These are phyloP conservation scores for Pandemis corylana DNA, from an alignment of 2,888 invertebrate species.

Conservation along the genomic window DNA sequence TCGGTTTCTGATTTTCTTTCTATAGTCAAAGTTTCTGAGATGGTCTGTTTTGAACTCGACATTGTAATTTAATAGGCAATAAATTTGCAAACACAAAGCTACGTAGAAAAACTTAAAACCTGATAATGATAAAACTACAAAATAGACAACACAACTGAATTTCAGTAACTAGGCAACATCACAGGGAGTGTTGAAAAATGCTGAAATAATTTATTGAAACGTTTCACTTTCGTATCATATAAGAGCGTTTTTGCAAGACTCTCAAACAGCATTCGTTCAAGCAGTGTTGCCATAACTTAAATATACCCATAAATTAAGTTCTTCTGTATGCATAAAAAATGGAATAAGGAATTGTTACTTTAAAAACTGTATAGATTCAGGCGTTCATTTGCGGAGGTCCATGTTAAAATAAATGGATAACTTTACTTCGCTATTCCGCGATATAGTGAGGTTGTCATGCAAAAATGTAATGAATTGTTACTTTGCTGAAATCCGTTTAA, in stretches of 20 bases:
- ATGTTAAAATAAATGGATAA: too few species aligned
- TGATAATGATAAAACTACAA: neutral
- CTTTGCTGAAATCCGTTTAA: too few species aligned
- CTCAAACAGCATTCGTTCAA: constrained; percentile 1
- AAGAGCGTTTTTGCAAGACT: constrained; percentile 4
- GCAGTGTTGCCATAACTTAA: neutral
- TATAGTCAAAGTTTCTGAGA: constrained; percentile 19
- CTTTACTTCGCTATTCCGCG: too few species aligned
- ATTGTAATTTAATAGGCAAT: neutral
- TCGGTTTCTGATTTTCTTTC: constrained; percentile 62
- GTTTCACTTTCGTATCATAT: neutral
- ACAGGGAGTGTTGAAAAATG: neutral
- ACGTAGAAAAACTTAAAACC: neutral
- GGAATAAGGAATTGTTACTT: too few species aligned
- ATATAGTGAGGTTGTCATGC: too few species aligned
- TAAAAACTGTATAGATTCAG: too few species aligned
- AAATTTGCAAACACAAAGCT: neutral
- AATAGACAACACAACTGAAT: constrained; percentile 20
- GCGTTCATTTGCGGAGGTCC: too few species aligned
- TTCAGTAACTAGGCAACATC: constrained; percentile 25
- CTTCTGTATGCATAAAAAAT: neutral
- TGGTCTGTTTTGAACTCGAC: neutral
- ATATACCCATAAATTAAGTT: neutral
- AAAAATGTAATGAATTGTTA: too few species aligned
- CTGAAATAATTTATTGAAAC: neutral